These are phyloP conservation scores for Oophaga sylvatica DNA, from an alignment of 2,797 vertebrate genomes.

Conservation along the genomic window DNA sequence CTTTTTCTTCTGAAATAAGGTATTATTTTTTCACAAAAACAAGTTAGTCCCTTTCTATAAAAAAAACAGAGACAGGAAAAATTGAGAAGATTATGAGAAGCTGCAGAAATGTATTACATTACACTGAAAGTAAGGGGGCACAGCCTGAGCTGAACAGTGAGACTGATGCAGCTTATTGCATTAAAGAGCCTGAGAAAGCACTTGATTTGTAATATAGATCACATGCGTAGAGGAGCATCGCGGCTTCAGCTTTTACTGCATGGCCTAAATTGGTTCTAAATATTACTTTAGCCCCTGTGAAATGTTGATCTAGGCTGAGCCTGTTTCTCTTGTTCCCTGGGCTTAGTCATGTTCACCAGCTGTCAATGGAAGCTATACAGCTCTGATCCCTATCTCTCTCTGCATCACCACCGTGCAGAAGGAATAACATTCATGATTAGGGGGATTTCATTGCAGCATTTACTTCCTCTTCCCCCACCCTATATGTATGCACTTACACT, in stretches of 20 bases:
- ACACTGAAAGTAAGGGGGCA: constrained; percentile 50
- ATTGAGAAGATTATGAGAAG: constrained; percentile 48
- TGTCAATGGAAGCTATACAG: constrained; percentile 59
- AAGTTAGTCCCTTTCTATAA: constrained; percentile 35
- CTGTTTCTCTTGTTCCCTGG: constrained; percentile 52
- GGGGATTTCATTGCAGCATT: constrained; percentile 38
- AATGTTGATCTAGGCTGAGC: constrained; percentile 58
- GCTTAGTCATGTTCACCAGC: constrained; percentile 58
- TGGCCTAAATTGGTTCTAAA: constrained; percentile 62
- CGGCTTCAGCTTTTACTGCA: constrained; percentile 55
- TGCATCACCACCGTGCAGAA: constrained; percentile 52
- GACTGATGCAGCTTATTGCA: constrained; percentile 58
- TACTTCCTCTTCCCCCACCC: background rate
- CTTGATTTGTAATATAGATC: constrained; percentile 62
- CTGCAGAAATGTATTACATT: constrained; percentile 53
- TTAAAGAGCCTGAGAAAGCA: constrained; percentile 49
- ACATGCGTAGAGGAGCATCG: constrained; percentile 40
- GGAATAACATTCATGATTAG: constrained; percentile 57
- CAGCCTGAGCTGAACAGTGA: constrained; percentile 27
- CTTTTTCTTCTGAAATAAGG: constrained; percentile 8
- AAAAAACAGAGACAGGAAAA: constrained; percentile 33
- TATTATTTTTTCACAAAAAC: constrained; percentile 28
- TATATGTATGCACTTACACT: too few species aligned
- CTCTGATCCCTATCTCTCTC: constrained; percentile 54
- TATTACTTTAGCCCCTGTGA: constrained; percentile 61